Conservation (phyloP, 2,888 invertebrate species). For the Magallana nippona region DNA sequence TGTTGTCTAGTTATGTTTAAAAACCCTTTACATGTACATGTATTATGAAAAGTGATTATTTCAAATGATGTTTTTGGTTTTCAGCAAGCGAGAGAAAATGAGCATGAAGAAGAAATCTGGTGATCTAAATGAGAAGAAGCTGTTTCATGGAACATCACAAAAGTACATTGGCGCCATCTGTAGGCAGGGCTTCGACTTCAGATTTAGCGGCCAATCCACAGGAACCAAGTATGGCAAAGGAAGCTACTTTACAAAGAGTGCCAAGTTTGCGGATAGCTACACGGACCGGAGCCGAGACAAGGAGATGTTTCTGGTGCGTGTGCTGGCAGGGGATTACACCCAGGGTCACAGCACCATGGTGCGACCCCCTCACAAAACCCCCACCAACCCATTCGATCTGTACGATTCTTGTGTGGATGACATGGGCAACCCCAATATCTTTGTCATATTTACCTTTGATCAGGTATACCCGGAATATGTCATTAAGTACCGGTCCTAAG, state of each 20-base stretch:
- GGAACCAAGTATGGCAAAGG: constrained; percentile 70
- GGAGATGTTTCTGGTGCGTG: constrained; percentile 69
- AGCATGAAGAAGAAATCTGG: constrained; percentile 50
- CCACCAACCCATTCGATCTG: constrained; percentile 61
- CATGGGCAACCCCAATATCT: constrained; percentile 65
- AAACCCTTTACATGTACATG: too few relatives aligned
- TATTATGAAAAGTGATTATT: constrained; percentile 44
- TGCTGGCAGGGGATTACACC: constrained; percentile 69
- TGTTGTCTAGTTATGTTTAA: too few relatives aligned
- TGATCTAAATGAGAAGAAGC: constrained; percentile 53
- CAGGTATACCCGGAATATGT: constrained; percentile 75
- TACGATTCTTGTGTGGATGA: constrained; percentile 73
- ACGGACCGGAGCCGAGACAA: constrained; percentile 49
- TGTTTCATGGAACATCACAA: constrained; percentile 70
- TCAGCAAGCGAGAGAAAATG: constrained; percentile 65
- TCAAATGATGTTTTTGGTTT: constrained; percentile 24
- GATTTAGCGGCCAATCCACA: constrained; percentile 64
- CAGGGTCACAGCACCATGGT: constrained; percentile 61
- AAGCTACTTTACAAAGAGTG: constrained; percentile 69
- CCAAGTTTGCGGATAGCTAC: constrained; percentile 62
- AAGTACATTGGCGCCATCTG: constrained; percentile 65
- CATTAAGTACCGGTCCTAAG: constrained; percentile 57
- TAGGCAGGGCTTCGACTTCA: constrained; percentile 71
- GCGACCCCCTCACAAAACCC: constrained; percentile 70
- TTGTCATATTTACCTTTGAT: constrained; percentile 70